Conservation (phyloP, 2,113 vertebrate genomes). For the Sinosuthora webbiana region DNA sequence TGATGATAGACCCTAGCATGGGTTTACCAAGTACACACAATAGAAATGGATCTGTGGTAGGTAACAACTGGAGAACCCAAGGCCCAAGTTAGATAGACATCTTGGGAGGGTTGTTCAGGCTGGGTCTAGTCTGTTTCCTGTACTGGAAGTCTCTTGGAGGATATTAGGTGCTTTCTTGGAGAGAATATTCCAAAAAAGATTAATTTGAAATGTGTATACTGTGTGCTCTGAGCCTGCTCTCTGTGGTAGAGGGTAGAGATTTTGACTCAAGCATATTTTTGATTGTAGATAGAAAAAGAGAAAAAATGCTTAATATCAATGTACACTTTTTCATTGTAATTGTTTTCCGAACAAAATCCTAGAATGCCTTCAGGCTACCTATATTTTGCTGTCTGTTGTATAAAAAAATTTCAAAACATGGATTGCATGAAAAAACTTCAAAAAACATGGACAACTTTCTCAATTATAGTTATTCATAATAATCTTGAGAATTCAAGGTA, state of each 20-base stretch:
- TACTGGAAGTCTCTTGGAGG: neutral
- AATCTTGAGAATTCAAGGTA: neutral
- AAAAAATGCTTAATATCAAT: neutral
- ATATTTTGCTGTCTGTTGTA: neutral
- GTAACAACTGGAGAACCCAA: neutral
- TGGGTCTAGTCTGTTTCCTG: neutral
- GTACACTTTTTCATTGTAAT: neutral
- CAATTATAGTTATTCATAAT: neutral
- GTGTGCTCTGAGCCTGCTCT: neutral
- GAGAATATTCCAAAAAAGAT: neutral
- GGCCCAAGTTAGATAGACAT: accelerated
- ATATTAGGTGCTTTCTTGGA: neutral
- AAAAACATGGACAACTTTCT: neutral
- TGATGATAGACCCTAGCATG: neutral
- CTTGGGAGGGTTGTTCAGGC: neutral
- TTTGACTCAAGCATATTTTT: neutral
- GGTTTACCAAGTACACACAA: neutral
- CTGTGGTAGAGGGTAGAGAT: neutral
- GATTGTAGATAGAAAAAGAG: neutral
- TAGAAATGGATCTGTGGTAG: neutral
- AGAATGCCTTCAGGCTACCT: neutral
- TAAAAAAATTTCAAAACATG: neutral
- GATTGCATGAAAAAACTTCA: neutral
- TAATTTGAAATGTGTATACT: neutral
- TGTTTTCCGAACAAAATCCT: neutral